Percentiles rank a stretch among this genome's conserved stretches.
phyloP scores from a whole-genome alignment of 2,888 invertebrate species.

The Aphelenchoides bicaudatus region DNA sequence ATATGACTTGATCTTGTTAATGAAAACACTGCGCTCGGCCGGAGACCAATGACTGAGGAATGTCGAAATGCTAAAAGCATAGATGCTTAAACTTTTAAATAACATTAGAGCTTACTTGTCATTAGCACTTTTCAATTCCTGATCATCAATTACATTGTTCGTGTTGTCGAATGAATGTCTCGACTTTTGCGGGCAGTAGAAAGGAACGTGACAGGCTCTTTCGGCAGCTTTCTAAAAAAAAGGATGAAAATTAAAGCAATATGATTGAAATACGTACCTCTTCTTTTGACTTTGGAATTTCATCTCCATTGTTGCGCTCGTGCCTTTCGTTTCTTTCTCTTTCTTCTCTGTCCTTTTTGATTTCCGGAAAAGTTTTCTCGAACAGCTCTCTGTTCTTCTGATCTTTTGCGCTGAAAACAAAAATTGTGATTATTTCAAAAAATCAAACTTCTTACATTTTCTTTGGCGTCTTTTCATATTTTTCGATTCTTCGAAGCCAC shows the following conservation, averaged over 20 bases:
- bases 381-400: constrained; percentile 13
- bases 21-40: constrained; percentile 11
- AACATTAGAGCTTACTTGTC: constrained; percentile 1
- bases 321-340: constrained; percentile 19
- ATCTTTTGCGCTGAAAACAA: constrained; percentile 18
- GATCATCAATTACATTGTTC: neutral
- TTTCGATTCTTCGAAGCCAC: constrained; percentile 16
- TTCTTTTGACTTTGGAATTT: constrained; percentile 7
- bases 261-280: constrained; percentile 11
- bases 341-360: constrained; percentile 18
- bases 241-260: neutral
- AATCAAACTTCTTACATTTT: constrained; percentile 9
- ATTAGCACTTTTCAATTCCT: neutral
- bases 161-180: constrained; percentile 11
- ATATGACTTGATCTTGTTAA: neutral
- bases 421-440: neutral
- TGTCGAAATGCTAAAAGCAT: neutral
- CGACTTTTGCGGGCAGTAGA: neutral
- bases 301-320: constrained; percentile 11
- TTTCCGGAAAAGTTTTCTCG: constrained; percentile 21
- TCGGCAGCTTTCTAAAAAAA: constrained; percentile 8
- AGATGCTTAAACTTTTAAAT: neutral
- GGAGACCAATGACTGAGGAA: constrained; percentile 5
- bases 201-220: constrained; percentile 13
- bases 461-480: constrained; percentile 20